Conservation (phyloP, 1,140 invertebrate species). For the Periplaneta americana region DNA sequence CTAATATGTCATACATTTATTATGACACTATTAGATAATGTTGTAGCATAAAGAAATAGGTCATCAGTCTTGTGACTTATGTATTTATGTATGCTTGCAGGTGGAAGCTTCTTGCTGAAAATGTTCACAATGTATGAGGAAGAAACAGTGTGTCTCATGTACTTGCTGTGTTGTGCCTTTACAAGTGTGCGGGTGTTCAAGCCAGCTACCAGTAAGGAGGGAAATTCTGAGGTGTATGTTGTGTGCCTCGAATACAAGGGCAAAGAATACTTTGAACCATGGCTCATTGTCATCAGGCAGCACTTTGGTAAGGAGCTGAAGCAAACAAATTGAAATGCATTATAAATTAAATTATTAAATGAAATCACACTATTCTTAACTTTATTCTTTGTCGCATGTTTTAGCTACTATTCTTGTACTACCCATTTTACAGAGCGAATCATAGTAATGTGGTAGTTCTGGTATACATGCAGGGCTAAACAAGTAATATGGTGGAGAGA, state of each 20-base stretch:
- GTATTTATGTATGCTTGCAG: conserved; percentile 39
- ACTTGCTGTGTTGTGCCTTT: conserved; percentile 72
- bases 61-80: background rate
- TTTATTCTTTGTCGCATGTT: background rate
- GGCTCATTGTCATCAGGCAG: conserved; percentile 41
- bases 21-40: too few relatives aligned
- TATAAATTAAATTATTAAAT: too few relatives aligned
- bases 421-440: too few relatives aligned
- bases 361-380: background rate
- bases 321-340: too few relatives aligned
- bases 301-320: conserved; percentile 36
- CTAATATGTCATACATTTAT: too few relatives aligned
- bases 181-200: conserved; percentile 71
- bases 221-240: conserved; percentile 91
- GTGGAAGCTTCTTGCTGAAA: conserved; percentile 83
- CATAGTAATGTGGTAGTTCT: too few relatives aligned
- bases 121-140: conserved; percentile 89
- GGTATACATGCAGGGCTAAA: too few relatives aligned
- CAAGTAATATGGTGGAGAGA: too few relatives aligned
- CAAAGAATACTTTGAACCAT: conserved; percentile 33
- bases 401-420: background rate
- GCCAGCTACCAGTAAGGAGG: conserved; percentile 85
- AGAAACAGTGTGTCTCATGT: conserved; percentile 70
- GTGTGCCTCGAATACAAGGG: conserved; percentile 66
- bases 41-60: too few relatives aligned